Percentiles rank a stretch among this genome's conserved stretches.
These are phyloP conservation scores for Sturmia bella DNA, from an alignment of 2,888 invertebrate genomes.

Conservation along the genomic window DNA sequence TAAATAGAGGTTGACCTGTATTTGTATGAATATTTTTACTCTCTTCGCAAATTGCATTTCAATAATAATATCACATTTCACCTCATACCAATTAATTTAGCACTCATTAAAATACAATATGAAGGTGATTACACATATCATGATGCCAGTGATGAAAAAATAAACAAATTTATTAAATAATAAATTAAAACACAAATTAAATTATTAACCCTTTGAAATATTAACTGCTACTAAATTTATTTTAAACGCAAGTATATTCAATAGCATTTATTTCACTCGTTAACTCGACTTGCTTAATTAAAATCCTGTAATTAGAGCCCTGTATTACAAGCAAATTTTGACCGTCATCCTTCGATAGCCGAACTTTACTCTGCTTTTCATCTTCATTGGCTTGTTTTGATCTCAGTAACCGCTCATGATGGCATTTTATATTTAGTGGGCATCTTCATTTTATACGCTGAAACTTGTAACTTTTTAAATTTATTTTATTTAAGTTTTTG, in stretches of 20 bases:
- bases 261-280: not conserved
- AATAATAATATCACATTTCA: conserved; percentile 60
- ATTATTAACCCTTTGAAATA: conserved; percentile 37
- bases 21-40: not conserved
- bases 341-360: too few species aligned
- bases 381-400: too few species aligned
- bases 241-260: not conserved
- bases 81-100: conserved; percentile 65
- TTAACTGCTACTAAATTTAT: not conserved
- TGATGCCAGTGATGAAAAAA: conserved; percentile 44
- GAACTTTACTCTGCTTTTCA: too few species aligned
- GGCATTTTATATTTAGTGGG: too few species aligned
- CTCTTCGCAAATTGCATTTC: conserved; percentile 35
- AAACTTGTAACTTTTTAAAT: too few species aligned
- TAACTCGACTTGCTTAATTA: too few species aligned
- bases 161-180: conserved; percentile 46
- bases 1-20: too few species aligned
- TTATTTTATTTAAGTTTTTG: too few species aligned
- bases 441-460: too few species aligned
- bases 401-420: too few species aligned
- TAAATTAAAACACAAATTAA: conserved; percentile 1
- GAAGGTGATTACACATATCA: not conserved
- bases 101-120: conserved; percentile 66
- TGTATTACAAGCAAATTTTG: too few species aligned
- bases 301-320: too few species aligned